Evolutionary conservation across 2,113 vertebrate species (phyloP), one percentile per base, ranked within the genome.

Genomic region (Misgurnus mizolepis): DNA sequence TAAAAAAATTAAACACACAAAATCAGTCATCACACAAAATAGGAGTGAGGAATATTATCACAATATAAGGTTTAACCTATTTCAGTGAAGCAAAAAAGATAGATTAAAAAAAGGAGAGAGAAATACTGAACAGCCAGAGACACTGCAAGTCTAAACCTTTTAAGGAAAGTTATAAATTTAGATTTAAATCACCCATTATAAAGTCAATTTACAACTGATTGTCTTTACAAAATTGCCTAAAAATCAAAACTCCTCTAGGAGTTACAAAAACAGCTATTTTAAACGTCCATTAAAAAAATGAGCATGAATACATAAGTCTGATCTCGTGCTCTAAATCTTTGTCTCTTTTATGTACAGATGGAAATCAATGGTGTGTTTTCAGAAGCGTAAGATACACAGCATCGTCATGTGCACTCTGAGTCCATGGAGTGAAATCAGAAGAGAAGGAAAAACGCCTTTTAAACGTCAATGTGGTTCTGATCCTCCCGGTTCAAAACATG

Each of bases 401-500:
- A 81, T 40, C 71, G 27, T 75, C 53, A 14, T 39, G 70, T 73
- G 78, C 53, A 10, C 45, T 65, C 60, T 8, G 64, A 65, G 68
- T 75, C 53, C 71, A 66, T 55, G 75, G 75, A 53, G 75, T 67
- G 62, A 77, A 66, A 64, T 66, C 73, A 76, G 22, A 64, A 4
- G 60, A 80, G 70, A 18, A 60, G 73, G 73, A 72, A 71, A 67
- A 55, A 64, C 47, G 18, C 40, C 47, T 53, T 49, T 18, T 39
- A 27, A 39, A 53, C 22, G 18, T 50, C 58, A 69, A 18, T 45
- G 58, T 34, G 39, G 18, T 65, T 74, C 78, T 55, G 22, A 43
- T 40, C 10, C 17, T 40, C 7, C 58, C 18, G 17, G 47, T 94
- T 97, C 96, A 99, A 95, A 99, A 99, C 97, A 99, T 99, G 92